Evolutionary conservation across 2,113 vertebrate genomes (phyloP), one percentile per base, ranked within the genome.

Genomic region (Oplegnathus fasciatus): DNA sequence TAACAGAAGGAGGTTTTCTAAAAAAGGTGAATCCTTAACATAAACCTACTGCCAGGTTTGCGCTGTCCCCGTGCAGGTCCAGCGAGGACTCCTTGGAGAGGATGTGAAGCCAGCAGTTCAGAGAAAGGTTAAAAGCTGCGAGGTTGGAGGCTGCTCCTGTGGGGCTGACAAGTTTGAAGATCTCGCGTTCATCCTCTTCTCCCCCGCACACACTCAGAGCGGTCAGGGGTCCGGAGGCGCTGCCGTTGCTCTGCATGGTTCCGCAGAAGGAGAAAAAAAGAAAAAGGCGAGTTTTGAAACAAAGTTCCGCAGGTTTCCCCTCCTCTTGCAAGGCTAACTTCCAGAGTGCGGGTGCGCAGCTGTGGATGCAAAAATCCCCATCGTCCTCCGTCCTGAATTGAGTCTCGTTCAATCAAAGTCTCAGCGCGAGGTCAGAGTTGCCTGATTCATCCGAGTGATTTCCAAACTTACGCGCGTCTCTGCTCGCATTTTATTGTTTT

Each of bases 31-130:
- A 18, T 40, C 34, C 9, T 58, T 6, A 30, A 26, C n/a, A 32
- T 52, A 11, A 32, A 93, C 93, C 72, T 82, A 95, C 91, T n/a
- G 91, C 86, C 87, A 93, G 75, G 76, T 93, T 96, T 0, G 92
- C 92, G 28, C 86, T 90, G 83, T 96, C 96, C 26, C 92, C 93
- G 1, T 95, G 89, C 76, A 91, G 86, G 68, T 96, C 94, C 84
- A 85, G 1, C 0, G 93, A 88, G 13, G 94, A 90, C 88, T 96
- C 95, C 79, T 83, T 91, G 75, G 95, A 94, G 24, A 96, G 93
- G 37, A 96, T 92, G 70, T 95, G 91, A 0, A 96, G 93, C 95
- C 95, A 96, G 91, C 95, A 96, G 82, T 91, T 92, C 6, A 96
- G 86, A 0, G 95, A 95, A 0, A 96, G 86, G 86, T 96, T 96